Evolutionary conservation across 37 sponge, comb jelly and placozoan genomes (phyloP).

Genomic region (Geodia barretti): DNA sequence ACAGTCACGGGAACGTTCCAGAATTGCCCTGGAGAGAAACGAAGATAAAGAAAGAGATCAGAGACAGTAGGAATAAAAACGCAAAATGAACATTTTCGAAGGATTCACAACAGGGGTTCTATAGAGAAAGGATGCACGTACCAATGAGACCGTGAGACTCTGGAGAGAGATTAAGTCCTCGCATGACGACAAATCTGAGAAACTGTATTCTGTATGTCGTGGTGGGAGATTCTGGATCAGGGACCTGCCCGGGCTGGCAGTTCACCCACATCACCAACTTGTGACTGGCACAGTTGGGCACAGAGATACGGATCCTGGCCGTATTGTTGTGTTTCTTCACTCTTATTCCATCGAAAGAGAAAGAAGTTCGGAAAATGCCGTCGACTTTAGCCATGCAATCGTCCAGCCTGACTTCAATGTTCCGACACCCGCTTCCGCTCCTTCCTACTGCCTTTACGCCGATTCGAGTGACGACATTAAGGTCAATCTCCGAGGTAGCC

Average conservation of each 20-base stretch:
- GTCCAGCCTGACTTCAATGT: conserved; percentile 14
- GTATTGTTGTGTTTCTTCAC: neutral
- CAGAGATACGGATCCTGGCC: conserved; percentile 22
- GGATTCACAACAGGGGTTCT: neutral
- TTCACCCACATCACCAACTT: conserved; percentile 60
- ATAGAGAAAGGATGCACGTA: too few relatives aligned
- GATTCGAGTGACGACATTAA: conserved; percentile 38
- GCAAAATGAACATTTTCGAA: neutral
- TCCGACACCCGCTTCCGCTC: neutral
- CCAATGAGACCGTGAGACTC: conserved; percentile 60
- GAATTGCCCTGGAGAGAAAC: conserved; percentile 48
- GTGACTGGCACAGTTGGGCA: conserved; percentile 44
- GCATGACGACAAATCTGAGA: conserved; percentile 36
- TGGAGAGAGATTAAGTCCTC: conserved; percentile 46
- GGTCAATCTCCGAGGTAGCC: neutral
- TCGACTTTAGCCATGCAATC: conserved; percentile 10
- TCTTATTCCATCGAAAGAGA: neutral
- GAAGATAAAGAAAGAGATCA: neutral
- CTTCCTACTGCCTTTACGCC: conserved; percentile 32
- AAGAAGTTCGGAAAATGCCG: neutral
- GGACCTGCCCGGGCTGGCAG: conserved; percentile 5
- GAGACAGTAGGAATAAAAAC: neutral
- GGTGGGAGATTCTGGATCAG: neutral
- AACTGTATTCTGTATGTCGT: conserved; percentile 24
- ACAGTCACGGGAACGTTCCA: conserved; percentile 53